Evolutionary conservation across 2,888 invertebrate genomes (phyloP).

Genomic region (Hartigia nigra): DNA sequence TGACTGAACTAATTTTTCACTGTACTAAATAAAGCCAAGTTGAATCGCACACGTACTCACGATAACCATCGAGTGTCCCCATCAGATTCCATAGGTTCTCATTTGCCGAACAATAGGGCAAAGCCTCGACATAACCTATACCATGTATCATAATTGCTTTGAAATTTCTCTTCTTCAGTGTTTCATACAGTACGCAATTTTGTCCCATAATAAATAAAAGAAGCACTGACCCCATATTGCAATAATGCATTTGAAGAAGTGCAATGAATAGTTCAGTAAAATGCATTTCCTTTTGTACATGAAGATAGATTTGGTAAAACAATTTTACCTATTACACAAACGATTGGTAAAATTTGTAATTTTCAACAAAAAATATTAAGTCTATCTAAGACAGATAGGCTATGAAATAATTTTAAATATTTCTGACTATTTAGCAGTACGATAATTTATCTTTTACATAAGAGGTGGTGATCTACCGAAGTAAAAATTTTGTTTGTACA

Average conservation of each 20-base stretch:
- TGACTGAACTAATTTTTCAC: slow-evolving; percentile 19
- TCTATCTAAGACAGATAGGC: not conserved
- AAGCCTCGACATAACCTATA: slow-evolving; percentile 5
- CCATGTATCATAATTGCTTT: not conserved
- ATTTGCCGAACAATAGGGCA: not conserved
- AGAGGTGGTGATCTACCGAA: not conserved
- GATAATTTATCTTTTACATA: not conserved
- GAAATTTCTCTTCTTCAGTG: not conserved
- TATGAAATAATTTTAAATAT: not conserved
- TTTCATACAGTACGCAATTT: not conserved
- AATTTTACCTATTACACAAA: not conserved
- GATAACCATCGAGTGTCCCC: slow-evolving; percentile 18
- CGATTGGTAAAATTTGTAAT: not conserved
- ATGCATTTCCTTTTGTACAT: too few species aligned
- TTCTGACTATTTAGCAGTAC: not conserved
- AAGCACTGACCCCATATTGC: not conserved
- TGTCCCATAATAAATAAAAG: not conserved
- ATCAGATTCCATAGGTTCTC: slow-evolving; percentile 5
- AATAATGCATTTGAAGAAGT: not conserved
- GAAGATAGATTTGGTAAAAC: not conserved
- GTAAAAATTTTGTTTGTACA: not conserved
- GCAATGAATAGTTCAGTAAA: not conserved
- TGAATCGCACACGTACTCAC: slow-evolving; percentile 7
- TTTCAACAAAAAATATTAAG: not conserved
- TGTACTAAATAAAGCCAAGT: slow-evolving; percentile 16